Base-by-base conservation (phyloP, 2,797 vertebrate species). In the Alcedo atthis region DNA sequence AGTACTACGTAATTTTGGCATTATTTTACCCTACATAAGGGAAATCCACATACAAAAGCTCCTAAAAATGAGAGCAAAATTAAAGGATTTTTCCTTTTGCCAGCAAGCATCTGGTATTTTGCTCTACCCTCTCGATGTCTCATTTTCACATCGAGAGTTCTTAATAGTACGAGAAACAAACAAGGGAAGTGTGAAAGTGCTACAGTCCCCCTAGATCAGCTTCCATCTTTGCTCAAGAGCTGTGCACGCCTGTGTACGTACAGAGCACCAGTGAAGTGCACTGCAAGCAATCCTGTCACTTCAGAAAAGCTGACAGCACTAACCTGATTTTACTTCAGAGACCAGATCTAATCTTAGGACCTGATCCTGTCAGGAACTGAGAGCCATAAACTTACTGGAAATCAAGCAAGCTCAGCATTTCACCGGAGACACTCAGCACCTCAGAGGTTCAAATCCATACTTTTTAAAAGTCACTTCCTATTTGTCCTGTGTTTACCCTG, bases 401-500 rank as follows among this genome's bases (percentile, higher is more conserved):
- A 85, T 70, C 64, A 82, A 71, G 59, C 57, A 82, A 62, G 63
- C 45, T 93, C 81, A 92, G 88, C 63, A 70, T 73, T 93, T 87
- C 58, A 35, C 67, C 77, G 68, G 45, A 90, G 70, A 80, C 69
- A 85, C 66, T 91, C 87, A 89, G 92, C 82, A 88, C 84, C 90
- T 94, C n/a, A 2, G 68, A 94, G 81, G 85, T 92, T 91, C 74
- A 95, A 88, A 84, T 54, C 69, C 58, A 87, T 92, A 84, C 89
- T 94, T 95, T 92, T 86, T 3, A 87, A 70, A 95, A 96, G 81
- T 76, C 68, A 87, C 66, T 96, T 93, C 87, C 95, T 90, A 86
- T 92, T 89, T 89, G 77, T 92, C 28, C 64, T 94, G 95, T 97
- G 94, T 96, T 97, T 97, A 97, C 66, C 45, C 84, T 92, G 68